A percentile compares a stretch with the other conserved stretches of the same genome.
Evolutionary conservation across 2,797 vertebrate species (phyloP).

Genomic region (Galagoides demidoff): DNA sequence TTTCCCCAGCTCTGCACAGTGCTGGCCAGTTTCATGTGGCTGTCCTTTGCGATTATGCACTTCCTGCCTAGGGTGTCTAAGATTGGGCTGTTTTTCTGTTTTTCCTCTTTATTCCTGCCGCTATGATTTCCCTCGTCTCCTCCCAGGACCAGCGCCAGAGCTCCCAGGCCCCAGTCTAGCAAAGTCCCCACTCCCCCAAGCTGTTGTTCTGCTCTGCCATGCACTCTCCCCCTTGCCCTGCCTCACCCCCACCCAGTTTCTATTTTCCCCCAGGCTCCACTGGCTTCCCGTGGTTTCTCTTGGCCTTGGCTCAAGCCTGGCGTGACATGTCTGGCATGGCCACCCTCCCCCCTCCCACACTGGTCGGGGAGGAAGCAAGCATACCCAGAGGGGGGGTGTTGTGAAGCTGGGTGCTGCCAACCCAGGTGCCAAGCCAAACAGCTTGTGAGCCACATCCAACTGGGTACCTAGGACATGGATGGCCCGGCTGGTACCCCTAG

Average conservation of each 20-base stretch:
- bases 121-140: background rate
- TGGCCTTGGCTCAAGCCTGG: conserved; percentile 58
- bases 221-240: background rate
- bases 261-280: conserved; percentile 34
- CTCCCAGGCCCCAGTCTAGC: background rate
- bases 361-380: conserved; percentile 35
- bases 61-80: background rate
- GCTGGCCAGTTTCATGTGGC: background rate
- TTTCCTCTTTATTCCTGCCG: conserved; percentile 16
- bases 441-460: background rate
- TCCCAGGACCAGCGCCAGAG: background rate
- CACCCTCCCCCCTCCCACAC: background rate
- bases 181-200: background rate
- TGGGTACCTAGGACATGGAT: background rate
- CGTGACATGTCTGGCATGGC: conserved; percentile 9
- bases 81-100: background rate
- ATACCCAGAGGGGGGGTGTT: background rate
- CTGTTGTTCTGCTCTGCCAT: background rate
- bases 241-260: conserved; percentile 33
- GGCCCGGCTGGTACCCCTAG: background rate
- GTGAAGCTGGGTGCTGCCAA: background rate
- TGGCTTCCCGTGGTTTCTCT: conserved; percentile 64
- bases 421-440: conserved; percentile 58
- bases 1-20: background rate
- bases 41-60: background rate